phyloP scores from a whole-genome alignment of 2,113 vertebrate species.

The Lates calcarifer region DNA sequence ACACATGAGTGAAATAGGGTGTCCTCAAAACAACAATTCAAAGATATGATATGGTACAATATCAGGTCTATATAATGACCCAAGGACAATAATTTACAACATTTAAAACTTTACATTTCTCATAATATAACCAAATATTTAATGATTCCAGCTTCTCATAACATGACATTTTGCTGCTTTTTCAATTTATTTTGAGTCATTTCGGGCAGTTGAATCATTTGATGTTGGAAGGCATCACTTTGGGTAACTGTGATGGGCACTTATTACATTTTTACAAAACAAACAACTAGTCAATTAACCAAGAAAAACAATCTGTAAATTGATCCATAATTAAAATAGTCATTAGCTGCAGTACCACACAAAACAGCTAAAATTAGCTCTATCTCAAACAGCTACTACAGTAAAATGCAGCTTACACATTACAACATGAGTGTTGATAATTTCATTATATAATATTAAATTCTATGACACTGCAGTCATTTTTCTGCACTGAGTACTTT shows the following conservation, averaged over 20 bases:
- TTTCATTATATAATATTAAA: neutral
- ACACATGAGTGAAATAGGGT: slow-evolving; percentile 35
- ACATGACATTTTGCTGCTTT: neutral
- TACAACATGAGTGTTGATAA: neutral
- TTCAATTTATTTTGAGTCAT: neutral
- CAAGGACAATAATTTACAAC: neutral
- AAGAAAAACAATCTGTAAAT: neutral
- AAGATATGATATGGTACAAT: neutral
- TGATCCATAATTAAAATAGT: neutral
- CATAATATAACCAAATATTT: neutral
- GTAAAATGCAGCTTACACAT: neutral
- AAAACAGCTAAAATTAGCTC: neutral
- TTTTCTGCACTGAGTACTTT: neutral
- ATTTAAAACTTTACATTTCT: neutral
- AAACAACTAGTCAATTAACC: neutral
- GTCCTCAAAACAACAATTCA: neutral
- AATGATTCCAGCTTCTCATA: neutral
- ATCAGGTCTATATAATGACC: neutral
- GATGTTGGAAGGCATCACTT: neutral
- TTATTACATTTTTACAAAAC: neutral
- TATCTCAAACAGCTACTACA: neutral
- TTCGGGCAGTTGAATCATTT: no score
- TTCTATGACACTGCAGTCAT: neutral
- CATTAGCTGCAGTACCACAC: neutral
- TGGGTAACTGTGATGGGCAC: neutral